Evolutionary conservation across 2,113 vertebrate species (phyloP), one percentile per base, ranked within the genome.

Genomic region (Heterochromis multidens): DNA sequence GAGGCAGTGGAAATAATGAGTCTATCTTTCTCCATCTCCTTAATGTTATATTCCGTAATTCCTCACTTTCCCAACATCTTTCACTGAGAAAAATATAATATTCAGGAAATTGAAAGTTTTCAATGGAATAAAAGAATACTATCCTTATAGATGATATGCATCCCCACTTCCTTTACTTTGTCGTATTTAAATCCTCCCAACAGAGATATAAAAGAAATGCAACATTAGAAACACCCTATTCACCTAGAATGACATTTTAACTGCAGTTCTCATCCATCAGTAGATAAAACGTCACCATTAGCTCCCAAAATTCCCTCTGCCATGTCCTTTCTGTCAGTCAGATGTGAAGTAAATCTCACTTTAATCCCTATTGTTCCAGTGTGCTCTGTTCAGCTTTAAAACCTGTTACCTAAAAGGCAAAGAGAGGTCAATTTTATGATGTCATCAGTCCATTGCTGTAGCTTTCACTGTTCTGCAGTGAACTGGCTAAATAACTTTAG

Each of bases 291-390:
- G 21, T 31, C 67, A 52, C 29, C 46, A 74, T 52, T 74, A 52
- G 67, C 0, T 29, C 57, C 67, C 67, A 25, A 2, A 21, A 40
- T 40, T 52, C 10, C 14, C 43, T 70, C 56, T 61, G 72, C 57
- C 46, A 23, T 56, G 8, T 33, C 17, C 58, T 52, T 77, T 40
- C 78, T 70, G 25, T 58, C 52, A n/a, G 67, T 40, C 70, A 80
- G 40, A n/a, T 63, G 56, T 52, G 40, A 49, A 31, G 33, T 74
- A 49, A 83, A 80, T 79, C 86, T 81, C 49, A 29, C 86, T 43
- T 27, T 90, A 90, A 87, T 90, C 88, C 76, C 56, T 19, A 52
- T 74, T 74, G 52, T 82, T 57, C 40, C 56, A n/a, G 21, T 52
- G 57, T 74, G 74, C 16, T 82, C 43, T 31, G 62, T 23, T 62